Conservation (phyloP, 2,113 vertebrate genomes). For the Sigmodon hispidus region DNA sequence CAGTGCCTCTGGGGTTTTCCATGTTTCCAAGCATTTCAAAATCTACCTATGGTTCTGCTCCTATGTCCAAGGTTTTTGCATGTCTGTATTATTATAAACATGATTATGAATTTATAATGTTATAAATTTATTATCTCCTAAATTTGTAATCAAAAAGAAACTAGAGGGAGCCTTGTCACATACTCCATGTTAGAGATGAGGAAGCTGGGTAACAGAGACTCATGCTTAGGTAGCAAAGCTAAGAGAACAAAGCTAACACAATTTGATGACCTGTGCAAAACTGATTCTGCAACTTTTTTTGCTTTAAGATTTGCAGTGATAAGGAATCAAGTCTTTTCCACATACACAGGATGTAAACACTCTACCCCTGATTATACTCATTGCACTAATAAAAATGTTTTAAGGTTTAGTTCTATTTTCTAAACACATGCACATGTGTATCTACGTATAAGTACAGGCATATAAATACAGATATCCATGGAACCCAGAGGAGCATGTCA, state of each 20-base stretch:
- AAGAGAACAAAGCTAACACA: not conserved
- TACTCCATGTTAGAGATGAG: not conserved
- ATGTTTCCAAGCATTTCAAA: slow-evolving; percentile 23
- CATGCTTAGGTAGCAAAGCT: not conserved
- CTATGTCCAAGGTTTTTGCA: not conserved
- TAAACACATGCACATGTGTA: not conserved
- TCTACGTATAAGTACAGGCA: not conserved
- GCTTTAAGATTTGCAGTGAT: not conserved
- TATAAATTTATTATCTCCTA: not conserved
- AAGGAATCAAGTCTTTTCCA: not conserved
- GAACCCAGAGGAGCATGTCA: not conserved
- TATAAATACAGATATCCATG: not conserved
- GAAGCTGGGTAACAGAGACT: not conserved
- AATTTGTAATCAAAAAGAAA: not conserved
- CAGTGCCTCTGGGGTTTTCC: not conserved
- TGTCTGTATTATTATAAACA: not conserved
- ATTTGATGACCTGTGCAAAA: not conserved
- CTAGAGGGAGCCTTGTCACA: no score
- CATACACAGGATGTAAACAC: not conserved
- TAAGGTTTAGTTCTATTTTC: not conserved
- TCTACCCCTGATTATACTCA: not conserved
- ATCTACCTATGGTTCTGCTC: not conserved
- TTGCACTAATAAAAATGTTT: no score
- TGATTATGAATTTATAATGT: not conserved
- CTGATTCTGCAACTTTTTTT: not conserved